Evolutionary conservation across 1,140 invertebrate genomes (phyloP).

Genomic region (Nephila pilipes): DNA sequence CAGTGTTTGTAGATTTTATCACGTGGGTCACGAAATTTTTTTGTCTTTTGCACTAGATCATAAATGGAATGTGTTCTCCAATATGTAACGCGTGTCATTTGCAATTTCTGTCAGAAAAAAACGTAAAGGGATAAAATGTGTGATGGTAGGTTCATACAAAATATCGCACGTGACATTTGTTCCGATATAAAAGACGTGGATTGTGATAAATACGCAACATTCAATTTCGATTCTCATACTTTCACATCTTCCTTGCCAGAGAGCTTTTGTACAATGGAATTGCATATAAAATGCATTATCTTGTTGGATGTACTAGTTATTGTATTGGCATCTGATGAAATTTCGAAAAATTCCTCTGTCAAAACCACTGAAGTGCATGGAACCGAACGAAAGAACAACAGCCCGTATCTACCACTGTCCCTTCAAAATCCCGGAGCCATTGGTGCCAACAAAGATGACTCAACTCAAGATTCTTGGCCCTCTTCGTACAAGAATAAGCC

Average conservation of each 20-base stretch:
- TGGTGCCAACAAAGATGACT: conserved; percentile 25
- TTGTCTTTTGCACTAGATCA: too few relatives aligned
- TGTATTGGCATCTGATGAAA: not conserved
- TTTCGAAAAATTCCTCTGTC: not conserved
- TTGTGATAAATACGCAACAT: not conserved
- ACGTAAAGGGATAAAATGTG: not conserved
- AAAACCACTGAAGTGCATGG: not conserved
- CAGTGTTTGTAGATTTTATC: too few relatives aligned
- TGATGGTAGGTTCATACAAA: not conserved
- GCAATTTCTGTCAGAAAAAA: too few relatives aligned
- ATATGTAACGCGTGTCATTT: too few relatives aligned
- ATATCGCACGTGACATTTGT: too few relatives aligned
- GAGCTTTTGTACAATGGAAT: not conserved
- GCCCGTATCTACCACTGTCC: too few relatives aligned
- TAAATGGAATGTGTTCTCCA: too few relatives aligned
- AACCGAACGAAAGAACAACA: conserved; percentile 32
- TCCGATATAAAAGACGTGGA: not conserved
- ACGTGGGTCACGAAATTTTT: too few relatives aligned
- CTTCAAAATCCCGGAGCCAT: conserved; percentile 5
- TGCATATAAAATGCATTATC: not conserved
- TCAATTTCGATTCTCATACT: not conserved
- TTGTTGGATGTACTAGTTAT: not conserved
- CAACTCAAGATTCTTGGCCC: not conserved
- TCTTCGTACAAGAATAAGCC: not conserved
- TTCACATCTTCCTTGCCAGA: not conserved